phyloP scores from a whole-genome alignment of 2,113 vertebrate species.

The Vimba vimba region DNA sequence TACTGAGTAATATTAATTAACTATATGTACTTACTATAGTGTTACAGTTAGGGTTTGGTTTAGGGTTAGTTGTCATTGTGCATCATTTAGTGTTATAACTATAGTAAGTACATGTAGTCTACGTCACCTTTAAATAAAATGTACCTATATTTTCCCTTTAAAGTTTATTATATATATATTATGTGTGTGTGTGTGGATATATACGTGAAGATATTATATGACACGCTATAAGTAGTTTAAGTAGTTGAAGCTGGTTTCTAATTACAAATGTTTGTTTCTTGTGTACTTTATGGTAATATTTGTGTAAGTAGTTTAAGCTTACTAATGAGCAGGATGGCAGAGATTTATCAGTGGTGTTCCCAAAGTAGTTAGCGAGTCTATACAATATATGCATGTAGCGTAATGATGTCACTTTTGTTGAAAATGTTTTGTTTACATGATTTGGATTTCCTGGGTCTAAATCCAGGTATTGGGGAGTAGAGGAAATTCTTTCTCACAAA shows the following conservation, averaged over 20 bases:
- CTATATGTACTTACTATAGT: too few relatives aligned
- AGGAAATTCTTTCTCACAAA: slow-evolving; percentile 67
- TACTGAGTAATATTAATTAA: too few relatives aligned
- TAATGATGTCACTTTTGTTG: slow-evolving; percentile 58
- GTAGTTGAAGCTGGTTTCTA: not conserved
- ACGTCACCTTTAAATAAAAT: not conserved
- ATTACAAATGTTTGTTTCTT: not conserved
- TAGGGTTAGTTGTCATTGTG: too few relatives aligned
- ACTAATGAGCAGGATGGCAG: slow-evolving; percentile 35
- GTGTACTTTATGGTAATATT: not conserved
- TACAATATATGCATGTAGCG: slow-evolving; percentile 52
- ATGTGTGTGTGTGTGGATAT: too few relatives aligned
- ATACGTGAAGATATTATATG: too few relatives aligned
- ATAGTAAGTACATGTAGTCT: too few relatives aligned
- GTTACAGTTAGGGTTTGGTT: too few relatives aligned
- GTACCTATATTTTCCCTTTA: not conserved
- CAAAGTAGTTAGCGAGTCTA: slow-evolving; percentile 36
- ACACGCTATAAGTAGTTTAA: not conserved
- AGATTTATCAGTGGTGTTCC: slow-evolving; percentile 30
- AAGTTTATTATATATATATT: not conserved
- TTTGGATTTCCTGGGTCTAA: slow-evolving; percentile 67
- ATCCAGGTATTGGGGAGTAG: slow-evolving; percentile 68
- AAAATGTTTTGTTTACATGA: slow-evolving; percentile 66
- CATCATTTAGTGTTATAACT: too few relatives aligned
- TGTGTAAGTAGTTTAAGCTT: not conserved